Conservation (phyloP, 92 coral and sea anemone species). For the Phymanthus crucifer region DNA sequence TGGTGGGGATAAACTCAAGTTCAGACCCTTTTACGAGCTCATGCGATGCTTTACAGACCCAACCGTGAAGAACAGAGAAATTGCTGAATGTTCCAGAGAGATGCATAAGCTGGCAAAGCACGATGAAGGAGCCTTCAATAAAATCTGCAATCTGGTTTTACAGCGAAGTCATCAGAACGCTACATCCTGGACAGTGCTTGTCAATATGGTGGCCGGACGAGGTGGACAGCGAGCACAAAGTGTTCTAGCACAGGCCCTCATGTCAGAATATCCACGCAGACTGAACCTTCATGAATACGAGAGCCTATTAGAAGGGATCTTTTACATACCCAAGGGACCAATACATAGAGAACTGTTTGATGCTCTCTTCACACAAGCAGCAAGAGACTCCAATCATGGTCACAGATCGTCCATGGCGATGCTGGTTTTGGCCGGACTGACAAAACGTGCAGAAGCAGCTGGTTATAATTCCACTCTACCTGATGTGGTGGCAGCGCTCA, state of each 20-base stretch:
- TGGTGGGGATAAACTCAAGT: conserved; percentile 63
- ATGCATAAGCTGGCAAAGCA: conserved; percentile 65
- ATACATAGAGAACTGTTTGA: conserved; percentile 57
- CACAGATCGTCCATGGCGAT: conserved; percentile 67
- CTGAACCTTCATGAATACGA: conserved; percentile 71
- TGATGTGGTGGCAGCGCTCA: conserved; percentile 53
- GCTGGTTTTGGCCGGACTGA: conserved; percentile 71
- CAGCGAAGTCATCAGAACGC: conserved; percentile 66
- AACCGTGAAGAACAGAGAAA: conserved; percentile 63
- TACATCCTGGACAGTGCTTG: conserved; percentile 79
- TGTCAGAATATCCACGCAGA: conserved; percentile 52
- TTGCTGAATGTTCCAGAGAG: conserved; percentile 67
- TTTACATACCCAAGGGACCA: conserved; percentile 82
- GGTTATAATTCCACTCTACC: conserved; percentile 71
- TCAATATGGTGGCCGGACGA: conserved; percentile 64
- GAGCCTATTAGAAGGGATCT: conserved; percentile 54
- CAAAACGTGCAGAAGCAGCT: conserved; percentile 57
- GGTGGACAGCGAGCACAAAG: conserved; percentile 64
- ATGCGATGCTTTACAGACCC: conserved; percentile 76
- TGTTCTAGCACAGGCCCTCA: conserved; percentile 60
- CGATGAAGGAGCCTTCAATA: conserved; percentile 41
- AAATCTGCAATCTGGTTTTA: conserved; percentile 46
- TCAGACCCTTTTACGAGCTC: conserved; percentile 68
- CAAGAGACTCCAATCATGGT: conserved; percentile 33
- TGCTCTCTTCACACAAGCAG: conserved; percentile 53